Percentiles rank a stretch among this genome's conserved stretches.
Conservation (phyloP, 1,140 invertebrate genomes). For the Steinernema khuongi region DNA sequence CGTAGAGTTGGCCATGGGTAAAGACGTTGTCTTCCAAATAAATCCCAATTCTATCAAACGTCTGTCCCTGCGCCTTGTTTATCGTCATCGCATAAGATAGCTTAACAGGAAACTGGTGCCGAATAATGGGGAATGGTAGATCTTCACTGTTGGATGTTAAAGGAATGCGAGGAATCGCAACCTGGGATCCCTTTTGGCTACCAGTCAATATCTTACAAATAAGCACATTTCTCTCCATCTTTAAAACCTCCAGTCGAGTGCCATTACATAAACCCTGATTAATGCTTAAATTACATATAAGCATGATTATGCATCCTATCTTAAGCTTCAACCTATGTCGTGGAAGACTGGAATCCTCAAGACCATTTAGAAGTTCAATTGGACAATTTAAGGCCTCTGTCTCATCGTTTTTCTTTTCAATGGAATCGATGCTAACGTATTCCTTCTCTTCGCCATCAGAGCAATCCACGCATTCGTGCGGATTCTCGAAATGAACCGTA, state of each 20-base stretch:
- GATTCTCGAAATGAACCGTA: no score
- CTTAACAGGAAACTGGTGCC: conserved; percentile 62
- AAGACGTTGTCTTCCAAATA: conserved; percentile 59
- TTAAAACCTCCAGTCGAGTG: background rate
- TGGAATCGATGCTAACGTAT: no score
- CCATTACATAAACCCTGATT: conserved; percentile 17
- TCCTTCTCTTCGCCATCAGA: no score
- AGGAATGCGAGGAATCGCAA: background rate
- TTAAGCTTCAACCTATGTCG: no score
- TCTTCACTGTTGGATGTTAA: background rate
- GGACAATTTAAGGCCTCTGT: no score
- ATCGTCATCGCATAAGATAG: conserved; percentile 63
- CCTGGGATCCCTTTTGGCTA: background rate
- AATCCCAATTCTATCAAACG: conserved; percentile 54
- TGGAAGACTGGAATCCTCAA: no score
- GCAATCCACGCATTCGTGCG: no score
- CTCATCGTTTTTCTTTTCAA: no score
- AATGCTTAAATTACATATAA: no score
- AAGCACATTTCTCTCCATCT: background rate
- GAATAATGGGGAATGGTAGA: background rate
- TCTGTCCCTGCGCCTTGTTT: conserved; percentile 64
- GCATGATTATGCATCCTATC: no score
- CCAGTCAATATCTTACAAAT: background rate
- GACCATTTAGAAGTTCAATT: no score
- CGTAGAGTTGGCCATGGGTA: conserved; percentile 60